Conservation (phyloP, 1,140 invertebrate genomes). For the Plectus sambesii region DNA sequence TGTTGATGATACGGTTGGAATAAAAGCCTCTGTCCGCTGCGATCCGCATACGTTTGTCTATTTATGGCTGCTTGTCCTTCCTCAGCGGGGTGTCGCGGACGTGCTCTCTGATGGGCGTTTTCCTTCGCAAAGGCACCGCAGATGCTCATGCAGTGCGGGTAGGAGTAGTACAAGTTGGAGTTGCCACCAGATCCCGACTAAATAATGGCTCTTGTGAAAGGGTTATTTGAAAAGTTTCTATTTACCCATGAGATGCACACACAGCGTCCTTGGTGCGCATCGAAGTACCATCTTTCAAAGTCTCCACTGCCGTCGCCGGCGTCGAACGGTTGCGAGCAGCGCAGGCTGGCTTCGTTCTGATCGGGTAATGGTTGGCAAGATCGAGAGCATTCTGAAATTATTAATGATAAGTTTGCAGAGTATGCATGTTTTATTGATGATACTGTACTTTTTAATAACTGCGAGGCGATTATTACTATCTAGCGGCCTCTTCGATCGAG, state of each 20-base stretch:
- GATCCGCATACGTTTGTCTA: too few species aligned
- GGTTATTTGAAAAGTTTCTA: neutral
- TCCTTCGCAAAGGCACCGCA: too few species aligned
- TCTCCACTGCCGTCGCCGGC: constrained; percentile 22
- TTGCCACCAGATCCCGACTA: constrained; percentile 29
- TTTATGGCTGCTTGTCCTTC: too few species aligned
- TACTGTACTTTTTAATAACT: neutral
- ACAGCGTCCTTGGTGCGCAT: constrained; percentile 20
- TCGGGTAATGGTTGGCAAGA: constrained; percentile 18
- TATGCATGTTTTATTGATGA: neutral
- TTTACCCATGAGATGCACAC: constrained; percentile 14
- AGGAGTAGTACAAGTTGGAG: constrained; percentile 28
- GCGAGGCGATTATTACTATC: too few species aligned
- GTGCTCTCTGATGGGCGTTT: too few species aligned
- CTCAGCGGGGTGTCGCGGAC: too few species aligned
- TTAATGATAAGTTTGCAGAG: neutral
- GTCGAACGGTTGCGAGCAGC: constrained; percentile 28
- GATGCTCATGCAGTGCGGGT: constrained; percentile 26
- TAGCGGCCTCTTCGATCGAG: too few species aligned
- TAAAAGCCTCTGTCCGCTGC: too few species aligned
- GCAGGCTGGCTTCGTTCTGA: constrained; percentile 11
- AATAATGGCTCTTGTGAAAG: neutral
- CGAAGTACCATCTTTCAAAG: constrained; percentile 30
- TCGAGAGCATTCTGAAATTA: constrained; percentile 21
- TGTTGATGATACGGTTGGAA: too few species aligned